A percentile compares a stretch with the other conserved stretches of the same genome.
Evolutionary conservation across 2,888 invertebrate species (phyloP).

Genomic region (Apoda limacodes): DNA sequence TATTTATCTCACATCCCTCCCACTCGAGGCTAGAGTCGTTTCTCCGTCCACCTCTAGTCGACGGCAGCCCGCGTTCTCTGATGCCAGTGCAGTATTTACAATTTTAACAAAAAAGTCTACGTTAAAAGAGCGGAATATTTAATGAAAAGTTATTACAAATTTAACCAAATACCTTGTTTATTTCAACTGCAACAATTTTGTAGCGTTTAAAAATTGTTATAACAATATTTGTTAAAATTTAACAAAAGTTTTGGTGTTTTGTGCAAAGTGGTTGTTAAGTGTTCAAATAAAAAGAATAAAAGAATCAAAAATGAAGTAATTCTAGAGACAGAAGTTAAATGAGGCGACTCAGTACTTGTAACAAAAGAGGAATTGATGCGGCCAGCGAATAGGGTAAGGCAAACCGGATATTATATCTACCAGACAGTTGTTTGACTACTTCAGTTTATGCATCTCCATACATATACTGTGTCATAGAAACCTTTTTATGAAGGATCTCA

Average conservation of each 20-base stretch:
- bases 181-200: no score
- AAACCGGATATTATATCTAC: slow-evolving; percentile 60
- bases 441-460: slow-evolving; percentile 30
- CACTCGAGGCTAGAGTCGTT: slow-evolving; percentile 42
- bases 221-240: slow-evolving; percentile 7
- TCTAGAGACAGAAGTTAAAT: slow-evolving; percentile 28
- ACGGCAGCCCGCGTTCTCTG: slow-evolving; percentile 47
- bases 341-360: slow-evolving; percentile 32
- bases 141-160: no score
- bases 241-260: slow-evolving; percentile 45
- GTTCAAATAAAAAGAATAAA: no score
- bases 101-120: slow-evolving; percentile 28
- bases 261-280: slow-evolving; percentile 41
- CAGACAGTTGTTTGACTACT: slow-evolving; percentile 48
- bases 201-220: slow-evolving; percentile 7
- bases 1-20: slow-evolving; percentile 41
- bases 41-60: slow-evolving; percentile 50
- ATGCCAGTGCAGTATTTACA: slow-evolving; percentile 26
- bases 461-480: slow-evolving; percentile 1
- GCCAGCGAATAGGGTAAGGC: slow-evolving; percentile 57
- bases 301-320: no score
- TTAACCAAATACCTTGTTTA: no score
- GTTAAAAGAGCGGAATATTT: no score
- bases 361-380: slow-evolving; percentile 48
- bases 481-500: slow-evolving; percentile 31